Conservation (phyloP, 2,797 vertebrate genomes). For the Cynodonichthys magdalenae region DNA sequence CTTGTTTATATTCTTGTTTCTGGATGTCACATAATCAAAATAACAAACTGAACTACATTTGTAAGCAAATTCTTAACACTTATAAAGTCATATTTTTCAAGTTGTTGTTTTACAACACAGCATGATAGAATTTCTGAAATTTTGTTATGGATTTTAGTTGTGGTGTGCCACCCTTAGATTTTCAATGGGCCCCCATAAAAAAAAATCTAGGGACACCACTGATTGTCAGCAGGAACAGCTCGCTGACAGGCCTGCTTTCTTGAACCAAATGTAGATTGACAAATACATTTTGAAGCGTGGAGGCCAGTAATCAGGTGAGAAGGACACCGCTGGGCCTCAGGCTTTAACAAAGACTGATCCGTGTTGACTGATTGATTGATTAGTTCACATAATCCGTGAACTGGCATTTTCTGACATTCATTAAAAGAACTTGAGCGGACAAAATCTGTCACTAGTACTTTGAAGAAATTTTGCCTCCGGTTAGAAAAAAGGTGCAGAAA, state of each 20-base stretch:
- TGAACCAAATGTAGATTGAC: constrained; percentile 41
- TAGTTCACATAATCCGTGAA: constrained; percentile 45
- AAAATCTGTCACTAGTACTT: constrained; percentile 30
- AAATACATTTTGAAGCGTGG: constrained; percentile 31
- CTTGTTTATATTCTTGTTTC: no score
- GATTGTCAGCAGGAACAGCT: no score
- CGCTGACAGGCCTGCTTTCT: neutral
- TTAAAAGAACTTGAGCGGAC: constrained; percentile 36
- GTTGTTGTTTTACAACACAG: no score
- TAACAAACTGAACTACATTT: no score
- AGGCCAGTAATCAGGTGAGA: constrained; percentile 43
- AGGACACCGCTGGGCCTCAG: constrained; percentile 17
- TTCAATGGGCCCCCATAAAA: no score
- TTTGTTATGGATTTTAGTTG: no score
- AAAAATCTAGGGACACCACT: no score
- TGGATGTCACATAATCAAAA: no score
- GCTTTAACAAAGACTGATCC: constrained; percentile 48
- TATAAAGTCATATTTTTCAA: no score
- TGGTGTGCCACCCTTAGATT: no score
- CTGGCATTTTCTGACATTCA: constrained; percentile 56
- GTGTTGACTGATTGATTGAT: constrained; percentile 58
- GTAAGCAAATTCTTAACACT: no score
- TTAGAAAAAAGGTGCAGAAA: constrained; percentile 5
- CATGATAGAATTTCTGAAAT: no score
- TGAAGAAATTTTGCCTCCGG: constrained; percentile 13